Evolutionary conservation across 1,140 invertebrate genomes (phyloP), one percentile per base, ranked within the genome.

Genomic region (Apolygus lucorum): DNA sequence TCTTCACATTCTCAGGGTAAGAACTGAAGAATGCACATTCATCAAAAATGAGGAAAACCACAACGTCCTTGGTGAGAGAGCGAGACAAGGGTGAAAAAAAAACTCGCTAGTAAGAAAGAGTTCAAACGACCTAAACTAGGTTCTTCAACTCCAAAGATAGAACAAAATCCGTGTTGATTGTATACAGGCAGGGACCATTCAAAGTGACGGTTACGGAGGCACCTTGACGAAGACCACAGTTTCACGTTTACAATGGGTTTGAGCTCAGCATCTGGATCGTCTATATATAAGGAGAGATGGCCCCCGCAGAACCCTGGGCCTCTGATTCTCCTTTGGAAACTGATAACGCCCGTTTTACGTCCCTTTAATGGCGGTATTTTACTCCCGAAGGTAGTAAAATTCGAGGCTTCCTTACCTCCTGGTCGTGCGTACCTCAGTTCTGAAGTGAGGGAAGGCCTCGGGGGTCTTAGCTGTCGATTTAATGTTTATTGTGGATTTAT

Each of bases 91-190:
- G 34, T 8, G 8, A 49, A 17, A 49, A 49, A 49, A 59, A 59
- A 24, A 22, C 54, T 59, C 8, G 54, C 22, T 22, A 24, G 54
- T 59, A 17, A 24, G 22, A 59, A 59, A 59, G 8, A 59, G 54
- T 59, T 59, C 4, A 24, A 59, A 59, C 54, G 22, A 17, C 54
- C 54, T 59, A 59, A 21, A 59, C 8, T 59, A 59, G 54, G 54
- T 59, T 59, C 54, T 59, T 22, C 54, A 59, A 24, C 13, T 59
- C 54, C 54, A 13, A 59, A 59, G 54, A 59, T 59, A 59, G 54
- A 59, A 59, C 54, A 59, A 59, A 59, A 59, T 59, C 54, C 54
- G 54, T 59, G 54, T 59, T 59, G 54, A 59, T 59, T 59, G 54
- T 59, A 59, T 59, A 59, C 54, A 59, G 54, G 13, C 8, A 59